A percentile compares a stretch with the other conserved stretches of the same genome.
Evolutionary conservation across 2,888 invertebrate species (phyloP).

Genomic region (Aspidiotus rigidus): DNA sequence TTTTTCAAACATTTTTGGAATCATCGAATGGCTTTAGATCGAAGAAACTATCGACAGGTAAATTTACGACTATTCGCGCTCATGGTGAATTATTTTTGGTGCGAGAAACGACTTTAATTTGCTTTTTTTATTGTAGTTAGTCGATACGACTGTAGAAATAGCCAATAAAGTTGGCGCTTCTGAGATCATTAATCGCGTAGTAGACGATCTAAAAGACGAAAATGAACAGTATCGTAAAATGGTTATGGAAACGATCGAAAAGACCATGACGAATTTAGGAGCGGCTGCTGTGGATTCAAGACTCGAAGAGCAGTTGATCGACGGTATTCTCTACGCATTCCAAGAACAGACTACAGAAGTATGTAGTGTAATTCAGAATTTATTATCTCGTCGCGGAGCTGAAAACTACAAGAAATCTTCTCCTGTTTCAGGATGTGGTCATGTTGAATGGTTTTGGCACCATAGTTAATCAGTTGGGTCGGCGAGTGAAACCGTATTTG

Average conservation of each 20-base stretch:
- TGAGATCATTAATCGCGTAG: slow-evolving; percentile 96
- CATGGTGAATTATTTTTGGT: slow-evolving; percentile 1
- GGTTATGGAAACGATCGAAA: slow-evolving; percentile 99
- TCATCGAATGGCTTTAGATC: slow-evolving; percentile 97
- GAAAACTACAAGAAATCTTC: slow-evolving; percentile 16
- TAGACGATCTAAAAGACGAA: slow-evolving; percentile 98
- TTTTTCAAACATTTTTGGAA: slow-evolving; percentile 99
- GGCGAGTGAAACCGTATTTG: slow-evolving; percentile 94
- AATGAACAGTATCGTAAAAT: slow-evolving; percentile 99
- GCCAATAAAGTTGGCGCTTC: slow-evolving; percentile 99
- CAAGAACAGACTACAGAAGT: slow-evolving; percentile 99
- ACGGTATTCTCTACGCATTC: slow-evolving; percentile 98
- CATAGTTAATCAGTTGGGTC: slow-evolving; percentile 93
- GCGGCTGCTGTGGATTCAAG: slow-evolving; percentile 97
- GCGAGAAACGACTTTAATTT: not conserved
- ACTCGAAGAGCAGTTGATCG: slow-evolving; percentile 96
- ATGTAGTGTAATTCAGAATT: slow-evolving; percentile 35
- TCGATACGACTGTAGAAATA: slow-evolving; percentile 99
- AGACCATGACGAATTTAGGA: slow-evolving; percentile 94
- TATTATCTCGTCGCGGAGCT: not conserved
- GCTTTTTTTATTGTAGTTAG: slow-evolving; percentile 51
- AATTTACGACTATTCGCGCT: slow-evolving; percentile 11
- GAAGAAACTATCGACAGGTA: slow-evolving; percentile 88
- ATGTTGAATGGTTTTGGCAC: slow-evolving; percentile 99
- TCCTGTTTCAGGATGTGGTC: slow-evolving; percentile 71